Evolutionary conservation across 1,140 invertebrate genomes (phyloP), one percentile per base, ranked within the genome.

Genomic region (Grapholita molesta): DNA sequence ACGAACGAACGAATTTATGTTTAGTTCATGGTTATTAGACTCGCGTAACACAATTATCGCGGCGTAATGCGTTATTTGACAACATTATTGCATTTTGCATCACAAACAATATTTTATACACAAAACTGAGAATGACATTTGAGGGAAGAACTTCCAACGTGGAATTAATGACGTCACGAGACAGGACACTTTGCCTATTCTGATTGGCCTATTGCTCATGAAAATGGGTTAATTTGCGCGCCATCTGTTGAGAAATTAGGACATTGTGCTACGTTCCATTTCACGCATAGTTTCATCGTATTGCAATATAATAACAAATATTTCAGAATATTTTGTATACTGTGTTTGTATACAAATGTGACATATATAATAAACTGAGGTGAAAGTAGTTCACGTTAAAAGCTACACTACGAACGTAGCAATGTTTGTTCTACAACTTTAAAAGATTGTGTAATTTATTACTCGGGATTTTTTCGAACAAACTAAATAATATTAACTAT

Each of bases 161-260:
- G 91, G 91, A 92, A 92, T 84, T 88, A 88, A 85, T 92, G 91
- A 92, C 91, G 90, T 92, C 90, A 92, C 82, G 75, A 82, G 84
- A 77, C 85, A 77, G 81, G 82, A 83, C 90, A 92, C 90, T 82
- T 77, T 83, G 80, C 84, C 71, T 48, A 52, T 78, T 83, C 71
- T 85, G 73, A 92, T 92, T 92, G 91, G 91, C 77, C 64, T 67
- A 71, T 67, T 74, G 64, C 18, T 52, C 21, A 74, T 69, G 79
- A 70, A 84, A 84, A 84, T 71, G 77, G 83, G 78, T 67, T 28
- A 53, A 12, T 32, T 64, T 21, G 35, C 67, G 67, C 74, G 83
- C 84, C 85, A 89, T 87, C 86, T 87, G 25, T 61, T 30, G 55
- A 61, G 55, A n/a, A 18, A 61, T 21, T 15, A 6, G 0, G 15